A percentile compares a stretch with the other conserved stretches of the same genome.
Conservation (phyloP, 1,140 invertebrate genomes). For the Helicoverpa zea region DNA sequence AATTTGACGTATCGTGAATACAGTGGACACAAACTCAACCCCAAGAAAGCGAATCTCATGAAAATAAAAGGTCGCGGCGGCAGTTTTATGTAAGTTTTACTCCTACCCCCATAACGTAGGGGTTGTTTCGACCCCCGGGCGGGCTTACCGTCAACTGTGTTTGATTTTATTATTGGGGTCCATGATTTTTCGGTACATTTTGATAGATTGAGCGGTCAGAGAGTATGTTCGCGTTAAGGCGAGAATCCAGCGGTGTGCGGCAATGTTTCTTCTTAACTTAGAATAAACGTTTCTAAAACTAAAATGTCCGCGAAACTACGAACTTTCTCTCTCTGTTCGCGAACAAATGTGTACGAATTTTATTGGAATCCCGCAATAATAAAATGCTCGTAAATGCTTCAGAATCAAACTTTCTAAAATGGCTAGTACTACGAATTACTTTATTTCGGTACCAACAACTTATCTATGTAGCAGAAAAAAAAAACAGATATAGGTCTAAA, state of each 20-base stretch:
- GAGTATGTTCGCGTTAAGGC: neutral
- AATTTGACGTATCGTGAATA: neutral
- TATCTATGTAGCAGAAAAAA: no score
- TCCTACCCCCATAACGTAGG: conserved; percentile 20
- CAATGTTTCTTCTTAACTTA: no score
- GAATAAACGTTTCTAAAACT: neutral
- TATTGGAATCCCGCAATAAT: neutral
- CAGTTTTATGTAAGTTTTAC: conserved; percentile 48
- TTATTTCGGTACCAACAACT: no score
- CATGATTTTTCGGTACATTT: conserved; percentile 11
- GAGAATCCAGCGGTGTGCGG: no score
- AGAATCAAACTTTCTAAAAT: no score
- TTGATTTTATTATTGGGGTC: conserved; percentile 41
- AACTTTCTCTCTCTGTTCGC: no score
- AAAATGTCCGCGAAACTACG: neutral
- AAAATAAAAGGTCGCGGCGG: conserved; percentile 45
- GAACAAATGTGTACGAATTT: neutral
- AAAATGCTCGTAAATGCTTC: no score
- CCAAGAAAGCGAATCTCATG: conserved; percentile 42
- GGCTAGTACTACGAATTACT: no score
- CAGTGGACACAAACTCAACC: conserved; percentile 36
- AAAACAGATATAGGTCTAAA: no score
- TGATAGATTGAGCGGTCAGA: conserved; percentile 4
- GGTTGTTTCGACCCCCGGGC: conserved; percentile 5
- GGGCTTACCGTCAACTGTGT: conserved; percentile 1